Percentiles rank a stretch among this genome's conserved stretches.
Conservation (phyloP, 2,113 vertebrate species). For the Menura novaehollandiae region DNA sequence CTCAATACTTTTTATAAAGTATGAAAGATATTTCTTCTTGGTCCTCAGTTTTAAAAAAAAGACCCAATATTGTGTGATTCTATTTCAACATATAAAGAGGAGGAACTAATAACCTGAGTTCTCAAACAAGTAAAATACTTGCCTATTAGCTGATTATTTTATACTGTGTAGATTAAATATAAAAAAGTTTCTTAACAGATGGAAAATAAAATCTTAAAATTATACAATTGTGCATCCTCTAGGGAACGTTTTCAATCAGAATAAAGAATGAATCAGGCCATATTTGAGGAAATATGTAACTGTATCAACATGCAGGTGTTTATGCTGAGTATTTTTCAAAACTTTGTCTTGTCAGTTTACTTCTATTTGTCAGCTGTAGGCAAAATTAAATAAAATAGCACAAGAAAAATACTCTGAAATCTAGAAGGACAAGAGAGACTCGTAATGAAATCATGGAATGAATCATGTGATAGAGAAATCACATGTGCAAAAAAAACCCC, state of each 20-base stretch:
- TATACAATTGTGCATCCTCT: not conserved
- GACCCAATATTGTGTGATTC: not conserved
- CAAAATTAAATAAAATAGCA: not conserved
- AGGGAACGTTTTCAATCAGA: not conserved
- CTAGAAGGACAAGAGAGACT: not conserved
- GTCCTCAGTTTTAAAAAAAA: not conserved
- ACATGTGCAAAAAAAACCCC: accelerated
- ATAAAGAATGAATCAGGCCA: not conserved
- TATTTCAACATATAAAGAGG: not conserved
- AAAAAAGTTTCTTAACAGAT: not conserved
- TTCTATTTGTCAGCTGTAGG: not conserved
- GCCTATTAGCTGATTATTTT: not conserved
- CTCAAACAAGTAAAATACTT: not conserved
- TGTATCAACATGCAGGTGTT: not conserved
- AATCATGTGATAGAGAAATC: not conserved
- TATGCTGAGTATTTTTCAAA: not conserved
- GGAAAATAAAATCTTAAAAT: not conserved
- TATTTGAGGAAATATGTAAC: not conserved
- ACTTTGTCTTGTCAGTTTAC: not conserved
- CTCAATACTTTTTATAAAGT: not conserved
- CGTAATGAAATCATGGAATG: not conserved
- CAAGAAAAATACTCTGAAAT: not conserved
- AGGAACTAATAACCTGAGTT: not conserved
- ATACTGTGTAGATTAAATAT: not conserved
- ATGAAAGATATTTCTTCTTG: not conserved